These are phyloP conservation scores for Pachycephus smyrnensis DNA, from an alignment of 2,888 invertebrate genomes.

Conservation along the genomic window DNA sequence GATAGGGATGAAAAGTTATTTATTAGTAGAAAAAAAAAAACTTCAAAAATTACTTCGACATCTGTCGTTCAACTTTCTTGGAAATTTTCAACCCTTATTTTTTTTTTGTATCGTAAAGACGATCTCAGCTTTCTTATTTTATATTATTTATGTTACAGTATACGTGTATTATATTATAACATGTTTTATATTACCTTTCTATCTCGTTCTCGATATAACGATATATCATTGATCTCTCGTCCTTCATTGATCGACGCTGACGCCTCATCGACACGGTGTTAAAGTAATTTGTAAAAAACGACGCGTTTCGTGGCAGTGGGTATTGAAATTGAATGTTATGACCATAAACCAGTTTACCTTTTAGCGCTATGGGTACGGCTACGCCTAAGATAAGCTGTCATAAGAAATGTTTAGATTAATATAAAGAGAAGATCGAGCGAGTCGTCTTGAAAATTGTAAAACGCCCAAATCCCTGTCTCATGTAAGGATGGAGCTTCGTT, in stretches of 20 bases:
- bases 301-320: constrained; percentile 69
- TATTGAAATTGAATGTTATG: constrained; percentile 78
- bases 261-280: constrained; percentile 58
- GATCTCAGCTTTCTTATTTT: background rate
- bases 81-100: background rate
- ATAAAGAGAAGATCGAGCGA: background rate
- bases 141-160: background rate
- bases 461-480: background rate
- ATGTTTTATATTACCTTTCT: background rate
- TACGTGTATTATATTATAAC: background rate
- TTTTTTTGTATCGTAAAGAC: background rate
- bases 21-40: no score
- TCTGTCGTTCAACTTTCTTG: background rate
- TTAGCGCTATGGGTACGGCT: constrained; percentile 71
- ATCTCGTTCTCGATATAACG: background rate
- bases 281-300: constrained; percentile 69
- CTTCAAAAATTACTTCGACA: background rate
- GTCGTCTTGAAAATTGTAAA: background rate
- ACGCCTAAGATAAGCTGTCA: constrained; percentile 73
- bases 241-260: constrained; percentile 23
- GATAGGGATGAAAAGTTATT: background rate
- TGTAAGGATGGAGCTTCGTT: background rate
- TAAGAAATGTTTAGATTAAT: constrained; percentile 28
- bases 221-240: constrained; percentile 40
- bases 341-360: constrained; percentile 70